A percentile compares a stretch with the other conserved stretches of the same genome.
phyloP scores from a whole-genome alignment of 53 echinoderm and acorn worm species.

The Patiria pectinifera region DNA sequence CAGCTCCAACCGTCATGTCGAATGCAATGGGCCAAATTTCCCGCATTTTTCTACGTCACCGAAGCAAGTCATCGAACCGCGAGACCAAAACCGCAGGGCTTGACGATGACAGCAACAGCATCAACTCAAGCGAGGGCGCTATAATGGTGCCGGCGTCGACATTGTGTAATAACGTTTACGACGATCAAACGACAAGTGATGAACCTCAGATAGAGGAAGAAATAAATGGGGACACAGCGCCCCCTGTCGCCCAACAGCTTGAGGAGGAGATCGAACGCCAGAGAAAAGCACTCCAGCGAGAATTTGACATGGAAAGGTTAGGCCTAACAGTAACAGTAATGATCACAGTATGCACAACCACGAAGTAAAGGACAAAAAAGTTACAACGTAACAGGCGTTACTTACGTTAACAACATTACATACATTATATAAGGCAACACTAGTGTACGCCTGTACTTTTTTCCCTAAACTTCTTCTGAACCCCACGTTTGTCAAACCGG shows the following conservation, averaged over 20 bases:
- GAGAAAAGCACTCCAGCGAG: slow-evolving; percentile 19
- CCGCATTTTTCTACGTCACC: slow-evolving; percentile 19
- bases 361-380: too few relatives aligned
- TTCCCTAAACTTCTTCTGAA: too few relatives aligned
- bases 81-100: not conserved
- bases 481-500: too few relatives aligned
- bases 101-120: too few relatives aligned
- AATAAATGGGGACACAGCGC: slow-evolving; percentile 6
- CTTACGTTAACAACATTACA: not conserved
- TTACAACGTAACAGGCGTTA: too few relatives aligned
- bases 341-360: too few relatives aligned
- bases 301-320: slow-evolving; percentile 53
- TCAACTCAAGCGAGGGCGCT: not conserved
- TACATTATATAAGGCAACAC: not conserved
- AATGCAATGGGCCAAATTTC: slow-evolving; percentile 13
- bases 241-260: slow-evolving; percentile 32
- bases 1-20: not conserved
- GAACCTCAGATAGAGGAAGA: not conserved
- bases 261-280: slow-evolving; percentile 29
- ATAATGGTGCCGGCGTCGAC: not conserved
- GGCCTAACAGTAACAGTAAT: not conserved
- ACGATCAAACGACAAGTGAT: not conserved
- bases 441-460: too few relatives aligned
- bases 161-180: not conserved
- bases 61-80: not conserved